phyloP scores from a whole-genome alignment of 2,113 vertebrate genomes.

The Acrocephalus arundinaceus region DNA sequence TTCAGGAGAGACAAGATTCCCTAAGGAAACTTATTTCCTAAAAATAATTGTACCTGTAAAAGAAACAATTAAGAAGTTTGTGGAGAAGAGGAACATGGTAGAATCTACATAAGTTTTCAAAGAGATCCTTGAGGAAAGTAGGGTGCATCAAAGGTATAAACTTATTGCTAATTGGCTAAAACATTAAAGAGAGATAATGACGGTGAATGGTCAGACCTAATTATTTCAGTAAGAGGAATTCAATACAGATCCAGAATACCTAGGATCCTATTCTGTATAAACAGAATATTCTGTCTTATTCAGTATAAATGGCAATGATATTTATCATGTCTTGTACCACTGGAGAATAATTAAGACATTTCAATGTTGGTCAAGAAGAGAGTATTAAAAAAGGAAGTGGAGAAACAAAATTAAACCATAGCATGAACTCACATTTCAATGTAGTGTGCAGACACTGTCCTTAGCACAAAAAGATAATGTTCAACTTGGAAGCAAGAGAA shows the following conservation, averaged over 20 bases:
- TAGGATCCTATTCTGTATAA: background rate
- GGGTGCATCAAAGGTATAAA: background rate
- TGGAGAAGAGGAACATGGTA: background rate
- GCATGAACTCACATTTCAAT: background rate
- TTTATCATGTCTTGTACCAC: background rate
- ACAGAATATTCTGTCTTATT: background rate
- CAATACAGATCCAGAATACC: background rate
- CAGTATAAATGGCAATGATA: background rate
- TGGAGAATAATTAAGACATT: background rate
- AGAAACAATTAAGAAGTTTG: background rate
- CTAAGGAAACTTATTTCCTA: background rate
- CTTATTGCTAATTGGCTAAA: background rate
- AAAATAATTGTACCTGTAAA: background rate
- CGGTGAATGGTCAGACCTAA: background rate
- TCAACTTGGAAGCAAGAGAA: background rate
- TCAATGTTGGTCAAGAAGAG: background rate
- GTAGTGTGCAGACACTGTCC: background rate
- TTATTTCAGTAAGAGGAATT: background rate
- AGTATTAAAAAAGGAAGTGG: background rate
- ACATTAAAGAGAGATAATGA: background rate
- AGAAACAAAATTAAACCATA: background rate
- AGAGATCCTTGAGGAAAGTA: background rate
- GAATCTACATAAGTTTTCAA: background rate
- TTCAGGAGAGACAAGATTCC: background rate
- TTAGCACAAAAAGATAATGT: background rate